Base-by-base conservation (phyloP, 2,113 vertebrate genomes). In the human (Homo sapiens) region DNA sequence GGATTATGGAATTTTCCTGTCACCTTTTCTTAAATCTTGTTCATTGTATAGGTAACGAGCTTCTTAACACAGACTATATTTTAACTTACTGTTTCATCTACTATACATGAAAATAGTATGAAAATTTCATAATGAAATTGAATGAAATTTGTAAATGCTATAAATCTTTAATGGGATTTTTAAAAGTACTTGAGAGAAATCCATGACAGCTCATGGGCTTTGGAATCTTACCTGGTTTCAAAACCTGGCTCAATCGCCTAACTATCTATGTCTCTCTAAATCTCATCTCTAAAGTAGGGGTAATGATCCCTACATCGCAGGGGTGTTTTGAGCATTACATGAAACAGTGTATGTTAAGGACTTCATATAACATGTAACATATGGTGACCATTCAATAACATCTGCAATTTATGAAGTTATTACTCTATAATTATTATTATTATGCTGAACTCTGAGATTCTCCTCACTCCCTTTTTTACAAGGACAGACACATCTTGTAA, bases 41-140 rank as follows among this genome's bases (percentile, higher is more conserved):
- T 91, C 40, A 61, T 76, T 93, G 43, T 70, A 11, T 38, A 70
- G 85, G 38, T 57, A 81, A n/a, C 66, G 16, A 88, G 8, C 38
- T 96, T 6, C 38, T 81, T 92, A 13, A 84, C 78, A 52, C 3
- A n/a, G 23, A 64, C 35, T 82, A 0, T 89, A 76, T 72, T 23
- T 86, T 89, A 92, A 48, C 68, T 59, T 92, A 78, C 10, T 50
- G 11, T 93, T 86, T 92, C 76, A 76, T 87, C 80, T 87, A 32
- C 30, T 90, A 6, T 93, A 30, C 64, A 64, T 70, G 55, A 96
- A 86, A 76, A 80, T 59, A 96, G 70, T 84, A n/a, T n/a, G n/a
- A n/a, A n/a, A n/a, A n/a, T 79, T 94, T 91, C 38, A 50, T 87
- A 73, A 82, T 89, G 89, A 91, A 72, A 17, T 72, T 82, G 78